phyloP scores from a whole-genome alignment of 2,113 vertebrate genomes.

The Bufo gargarizans region DNA sequence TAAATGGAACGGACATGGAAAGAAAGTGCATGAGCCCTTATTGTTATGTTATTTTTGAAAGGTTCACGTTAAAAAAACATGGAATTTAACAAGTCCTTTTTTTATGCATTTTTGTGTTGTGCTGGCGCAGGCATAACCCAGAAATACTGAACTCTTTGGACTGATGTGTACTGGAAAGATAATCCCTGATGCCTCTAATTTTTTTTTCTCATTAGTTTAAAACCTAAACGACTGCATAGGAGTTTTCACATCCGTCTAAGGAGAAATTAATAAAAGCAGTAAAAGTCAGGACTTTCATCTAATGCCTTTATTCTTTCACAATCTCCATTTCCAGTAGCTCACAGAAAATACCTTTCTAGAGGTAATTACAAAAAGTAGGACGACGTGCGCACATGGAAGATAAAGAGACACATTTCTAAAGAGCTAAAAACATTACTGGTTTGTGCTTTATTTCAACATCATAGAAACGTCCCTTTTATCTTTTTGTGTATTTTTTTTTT shows the following conservation, averaged over 20 bases:
- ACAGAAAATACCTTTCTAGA: constrained; percentile 5
- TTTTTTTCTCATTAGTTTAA: constrained; percentile 2
- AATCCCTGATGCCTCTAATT: not conserved
- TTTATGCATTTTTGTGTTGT: not conserved
- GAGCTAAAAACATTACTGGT: not conserved
- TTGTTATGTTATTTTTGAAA: too few relatives aligned
- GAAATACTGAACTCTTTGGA: not conserved
- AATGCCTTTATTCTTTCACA: constrained; percentile 20
- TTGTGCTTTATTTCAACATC: not conserved
- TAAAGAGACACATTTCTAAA: not conserved
- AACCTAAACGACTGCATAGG: not conserved
- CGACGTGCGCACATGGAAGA: not conserved
- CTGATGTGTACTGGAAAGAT: not conserved
- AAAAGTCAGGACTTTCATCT: constrained; percentile 16
- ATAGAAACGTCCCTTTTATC: not conserved
- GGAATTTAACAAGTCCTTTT: not conserved
- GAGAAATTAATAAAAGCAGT: not conserved
- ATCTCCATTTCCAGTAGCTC: constrained; percentile 19
- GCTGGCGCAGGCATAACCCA: not conserved
- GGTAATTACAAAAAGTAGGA: constrained; percentile 25
- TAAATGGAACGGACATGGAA: too few relatives aligned
- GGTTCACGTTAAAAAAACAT: too few relatives aligned
- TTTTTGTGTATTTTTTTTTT: not conserved
- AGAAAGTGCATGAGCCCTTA: too few relatives aligned
- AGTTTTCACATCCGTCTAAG: not conserved